A percentile compares a stretch with the other conserved stretches of the same genome.
phyloP scores from a whole-genome alignment of 2,797 vertebrate species.

The Cichlasoma orientale region DNA sequence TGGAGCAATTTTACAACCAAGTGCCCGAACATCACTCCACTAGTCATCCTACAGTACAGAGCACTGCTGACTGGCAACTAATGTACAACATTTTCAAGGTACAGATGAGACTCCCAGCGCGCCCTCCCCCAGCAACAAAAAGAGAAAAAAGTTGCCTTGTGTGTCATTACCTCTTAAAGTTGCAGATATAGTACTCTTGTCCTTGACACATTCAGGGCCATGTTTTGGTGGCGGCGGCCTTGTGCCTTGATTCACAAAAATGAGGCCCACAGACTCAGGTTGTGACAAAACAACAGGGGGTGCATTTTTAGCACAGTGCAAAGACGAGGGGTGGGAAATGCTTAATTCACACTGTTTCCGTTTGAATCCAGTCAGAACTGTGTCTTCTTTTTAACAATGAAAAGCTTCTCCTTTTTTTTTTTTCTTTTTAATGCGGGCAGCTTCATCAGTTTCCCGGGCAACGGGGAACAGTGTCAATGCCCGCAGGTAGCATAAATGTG shows the following conservation, averaged over 20 bases:
- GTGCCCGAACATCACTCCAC: constrained; percentile 12
- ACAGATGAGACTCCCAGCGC: not conserved
- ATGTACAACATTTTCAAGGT: not conserved
- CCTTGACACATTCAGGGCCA: constrained; percentile 26
- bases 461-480: constrained; percentile 27
- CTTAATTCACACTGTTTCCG: constrained; percentile 27
- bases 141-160: constrained; percentile 49
- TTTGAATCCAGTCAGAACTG: constrained; percentile 35
- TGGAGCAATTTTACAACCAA: constrained; percentile 33
- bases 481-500: constrained; percentile 71
- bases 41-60: not conserved
- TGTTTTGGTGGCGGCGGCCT: constrained; percentile 27
- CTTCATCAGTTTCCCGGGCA: constrained; percentile 35
- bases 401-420: constrained; percentile 10
- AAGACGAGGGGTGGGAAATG: not conserved
- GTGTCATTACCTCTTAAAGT: constrained; percentile 40
- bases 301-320: constrained; percentile 9
- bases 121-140: not conserved
- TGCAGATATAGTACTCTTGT: constrained; percentile 8
- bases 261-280: constrained; percentile 57
- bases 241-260: constrained; percentile 38
- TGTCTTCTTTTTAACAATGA: constrained; percentile 36
- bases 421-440: constrained; percentile 17
- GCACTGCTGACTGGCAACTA: constrained; percentile 1
- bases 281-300: constrained; percentile 21